A percentile compares a stretch with the other conserved stretches of the same genome.
These are phyloP conservation scores for Hyposoter didymator DNA, from an alignment of 2,888 invertebrate genomes.

Conservation along the genomic window DNA sequence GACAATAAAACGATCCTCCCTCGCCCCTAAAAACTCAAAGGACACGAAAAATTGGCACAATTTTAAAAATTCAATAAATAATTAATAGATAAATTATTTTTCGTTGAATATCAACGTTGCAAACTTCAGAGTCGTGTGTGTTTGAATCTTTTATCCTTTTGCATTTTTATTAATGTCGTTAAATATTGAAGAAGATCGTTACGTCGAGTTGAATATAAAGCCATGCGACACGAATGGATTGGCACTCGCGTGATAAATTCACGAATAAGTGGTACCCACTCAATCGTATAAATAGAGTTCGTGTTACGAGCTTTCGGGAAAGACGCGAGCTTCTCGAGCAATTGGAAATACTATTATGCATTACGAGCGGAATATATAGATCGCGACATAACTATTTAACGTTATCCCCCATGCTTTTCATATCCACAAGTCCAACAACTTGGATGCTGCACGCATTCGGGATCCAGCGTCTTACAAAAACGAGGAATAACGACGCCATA, in stretches of 20 bases:
- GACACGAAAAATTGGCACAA: too few relatives aligned
- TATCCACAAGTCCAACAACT: background rate
- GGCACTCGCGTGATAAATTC: constrained; percentile 25
- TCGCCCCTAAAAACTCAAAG: too few relatives aligned
- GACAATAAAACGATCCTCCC: too few relatives aligned
- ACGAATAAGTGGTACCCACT: constrained; percentile 33
- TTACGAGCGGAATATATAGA: constrained; percentile 28
- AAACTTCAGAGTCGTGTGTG: too few relatives aligned
- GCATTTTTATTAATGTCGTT: constrained; percentile 21
- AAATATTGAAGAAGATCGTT: constrained; percentile 54
- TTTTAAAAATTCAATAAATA: too few relatives aligned
- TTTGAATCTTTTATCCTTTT: background rate
- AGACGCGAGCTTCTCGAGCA: constrained; percentile 27
- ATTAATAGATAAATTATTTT: too few relatives aligned
- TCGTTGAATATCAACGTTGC: too few relatives aligned
- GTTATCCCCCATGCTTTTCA: constrained; percentile 10
- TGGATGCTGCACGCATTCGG: background rate
- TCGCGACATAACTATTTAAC: constrained; percentile 7
- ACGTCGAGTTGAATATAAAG: constrained; percentile 18
- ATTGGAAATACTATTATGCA: constrained; percentile 6
- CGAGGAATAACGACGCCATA: background rate
- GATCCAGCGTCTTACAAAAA: background rate
- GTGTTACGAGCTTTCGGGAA: constrained; percentile 26
- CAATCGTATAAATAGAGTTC: constrained; percentile 56
- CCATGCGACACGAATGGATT: constrained; percentile 15